Percentiles rank a stretch among this genome's conserved stretches.
These are phyloP conservation scores for Cyprinodon tularosa DNA, from an alignment of 2,113 vertebrate species.

Conservation along the genomic window DNA sequence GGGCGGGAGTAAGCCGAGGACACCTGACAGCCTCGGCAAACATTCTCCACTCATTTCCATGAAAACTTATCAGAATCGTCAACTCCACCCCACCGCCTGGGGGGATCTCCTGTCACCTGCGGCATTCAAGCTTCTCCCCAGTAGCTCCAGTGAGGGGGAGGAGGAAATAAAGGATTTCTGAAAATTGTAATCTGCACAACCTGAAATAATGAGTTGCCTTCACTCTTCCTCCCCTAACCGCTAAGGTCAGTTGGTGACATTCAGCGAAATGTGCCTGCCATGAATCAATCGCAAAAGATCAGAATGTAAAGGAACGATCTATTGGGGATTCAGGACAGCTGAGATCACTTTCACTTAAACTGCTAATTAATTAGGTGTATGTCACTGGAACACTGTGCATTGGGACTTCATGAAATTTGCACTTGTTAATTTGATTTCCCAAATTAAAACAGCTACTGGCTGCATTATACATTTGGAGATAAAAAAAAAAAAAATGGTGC, in stretches of 20 bases:
- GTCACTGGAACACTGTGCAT: slow-evolving; percentile 43
- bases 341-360: slow-evolving; percentile 55
- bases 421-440: slow-evolving; percentile 45
- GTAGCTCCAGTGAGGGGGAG: slow-evolving; percentile 14
- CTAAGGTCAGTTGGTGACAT: slow-evolving; percentile 5
- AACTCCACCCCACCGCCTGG: background rate
- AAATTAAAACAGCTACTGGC: slow-evolving; percentile 14
- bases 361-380: slow-evolving; percentile 62
- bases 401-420: slow-evolving; percentile 28
- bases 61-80: slow-evolving; percentile 49
- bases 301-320: slow-evolving; percentile 17
- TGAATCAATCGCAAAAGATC: background rate
- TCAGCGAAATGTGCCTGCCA: background rate
- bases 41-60: slow-evolving; percentile 37
- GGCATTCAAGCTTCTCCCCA: slow-evolving; percentile 29
- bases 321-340: slow-evolving; percentile 34
- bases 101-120: slow-evolving; percentile 64
- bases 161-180: slow-evolving; percentile 39
- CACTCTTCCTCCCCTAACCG: slow-evolving; percentile 5
- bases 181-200: slow-evolving; percentile 35
- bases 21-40: slow-evolving; percentile 38
- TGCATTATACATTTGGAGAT: slow-evolving; percentile 22
- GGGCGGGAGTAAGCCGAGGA: slow-evolving; percentile 22
- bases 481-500: background rate
- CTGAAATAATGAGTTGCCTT: slow-evolving; percentile 38